Base-by-base conservation (phyloP, 2,113 vertebrate genomes). In the Sinocyclocheilus grahami region DNA sequence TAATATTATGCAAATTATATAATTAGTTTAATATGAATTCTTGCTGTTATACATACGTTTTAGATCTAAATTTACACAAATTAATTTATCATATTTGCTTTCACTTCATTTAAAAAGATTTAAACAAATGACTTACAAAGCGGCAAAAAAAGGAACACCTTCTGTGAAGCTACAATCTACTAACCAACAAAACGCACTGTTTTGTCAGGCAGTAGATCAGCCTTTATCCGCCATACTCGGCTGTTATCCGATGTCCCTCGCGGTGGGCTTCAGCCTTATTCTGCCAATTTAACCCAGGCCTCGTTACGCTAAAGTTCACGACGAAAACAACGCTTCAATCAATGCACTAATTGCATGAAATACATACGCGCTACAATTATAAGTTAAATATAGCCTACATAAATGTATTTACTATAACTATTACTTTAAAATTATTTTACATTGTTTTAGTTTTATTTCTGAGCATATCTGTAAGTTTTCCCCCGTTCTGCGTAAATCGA, bases 391-490 rank as follows among this genome's bases (percentile, higher is more conserved):
- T 63, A 78, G 24, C 1, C 20, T 55, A 46, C 42, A 27, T 76
- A 20, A 20, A 60, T 60, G 9, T 58, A 78, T 58, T 33, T 18
- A 12, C 7, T 78, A 13, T 78, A 22, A 3, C 22, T 62, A 39
- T 78, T 39, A 60, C 12, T 14, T 37, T 78, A 7, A 78, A 37
- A 37, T 42, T 16, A 16, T 80, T 62, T 55, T 60, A n/a, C 30
- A 60, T 22, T 10, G 18, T 60, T 60, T 37, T 42, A 16, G 37
- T 62, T 37, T 13, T 16, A 84, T 80, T 78, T 72, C 16, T 82
- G n/a, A n/a, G 46, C 85, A 81, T 63, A 71, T 80, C 27, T 65
- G 39, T 9, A 83, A 67, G 75, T 88, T 84, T 58, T 77, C n/a
- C 65, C 37, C 58, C 81, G 79, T 79, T 67, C 75, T 79, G 81